phyloP scores from a whole-genome alignment of 1,140 invertebrate genomes.

The Pogonus chalceus region DNA sequence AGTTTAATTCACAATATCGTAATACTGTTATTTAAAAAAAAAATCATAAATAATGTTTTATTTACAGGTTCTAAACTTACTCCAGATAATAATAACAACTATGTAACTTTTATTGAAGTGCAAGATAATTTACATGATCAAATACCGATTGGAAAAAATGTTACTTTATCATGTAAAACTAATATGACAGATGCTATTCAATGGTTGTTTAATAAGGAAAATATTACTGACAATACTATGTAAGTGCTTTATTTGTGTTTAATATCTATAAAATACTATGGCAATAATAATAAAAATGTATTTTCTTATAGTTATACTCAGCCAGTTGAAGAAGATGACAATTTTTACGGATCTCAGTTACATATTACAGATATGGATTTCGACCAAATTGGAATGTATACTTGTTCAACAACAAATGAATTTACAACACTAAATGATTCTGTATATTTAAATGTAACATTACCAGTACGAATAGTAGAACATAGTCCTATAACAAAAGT shows the following conservation, averaged over 20 bases:
- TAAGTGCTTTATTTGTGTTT: slow-evolving; percentile 17
- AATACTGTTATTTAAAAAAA: neutral
- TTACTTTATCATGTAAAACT: slow-evolving; percentile 37
- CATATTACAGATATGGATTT: slow-evolving; percentile 34
- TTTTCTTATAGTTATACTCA: slow-evolving; percentile 8
- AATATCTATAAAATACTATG: no score
- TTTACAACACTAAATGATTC: slow-evolving; percentile 24
- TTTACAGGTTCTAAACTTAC: neutral
- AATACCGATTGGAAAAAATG: slow-evolving; percentile 34
- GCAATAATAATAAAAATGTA: slow-evolving; percentile 10
- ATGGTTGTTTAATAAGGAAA: slow-evolving; percentile 34
- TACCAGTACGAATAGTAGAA: slow-evolving; percentile 36
- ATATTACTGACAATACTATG: slow-evolving; percentile 35
- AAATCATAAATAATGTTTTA: slow-evolving; percentile 2
- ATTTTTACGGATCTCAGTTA: slow-evolving; percentile 33
- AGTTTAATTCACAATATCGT: neutral
- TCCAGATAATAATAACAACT: neutral
- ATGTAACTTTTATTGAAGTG: neutral
- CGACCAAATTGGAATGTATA: slow-evolving; percentile 39
- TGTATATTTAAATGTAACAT: slow-evolving; percentile 34
- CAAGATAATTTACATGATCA: slow-evolving; percentile 11
- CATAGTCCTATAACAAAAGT: slow-evolving; percentile 36
- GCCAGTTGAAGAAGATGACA: slow-evolving; percentile 27
- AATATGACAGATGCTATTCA: slow-evolving; percentile 31
- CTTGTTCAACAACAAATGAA: slow-evolving; percentile 33